A percentile compares a stretch with the other conserved stretches of the same genome.
phyloP scores from a whole-genome alignment of 2,888 invertebrate genomes.

The Orchesellides sinensis region DNA sequence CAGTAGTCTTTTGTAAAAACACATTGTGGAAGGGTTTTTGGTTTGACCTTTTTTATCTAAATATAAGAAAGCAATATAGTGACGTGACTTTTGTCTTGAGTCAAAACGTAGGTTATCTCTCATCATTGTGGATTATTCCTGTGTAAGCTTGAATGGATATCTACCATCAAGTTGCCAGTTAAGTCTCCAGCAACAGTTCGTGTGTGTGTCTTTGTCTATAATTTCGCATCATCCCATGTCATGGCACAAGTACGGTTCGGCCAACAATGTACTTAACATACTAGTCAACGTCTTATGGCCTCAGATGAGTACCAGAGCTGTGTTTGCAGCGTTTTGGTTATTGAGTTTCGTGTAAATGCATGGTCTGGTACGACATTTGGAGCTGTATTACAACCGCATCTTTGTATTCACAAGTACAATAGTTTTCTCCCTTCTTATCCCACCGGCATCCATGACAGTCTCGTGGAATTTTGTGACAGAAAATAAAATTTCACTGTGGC shows the following conservation, averaged over 20 bases:
- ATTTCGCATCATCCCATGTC: slow-evolving; percentile 9
- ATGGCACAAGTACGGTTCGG: slow-evolving; percentile 57
- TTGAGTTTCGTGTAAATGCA: slow-evolving; percentile 93
- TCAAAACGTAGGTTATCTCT: slow-evolving; percentile 1
- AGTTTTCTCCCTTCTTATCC: no score
- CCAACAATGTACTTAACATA: slow-evolving; percentile 37
- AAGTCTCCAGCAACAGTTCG: neutral
- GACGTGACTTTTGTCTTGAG: neutral
- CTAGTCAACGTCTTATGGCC: slow-evolving; percentile 70
- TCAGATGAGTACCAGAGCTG: slow-evolving; percentile 97
- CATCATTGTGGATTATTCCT: neutral
- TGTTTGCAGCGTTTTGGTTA: slow-evolving; percentile 88
- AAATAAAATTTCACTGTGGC: slow-evolving; percentile 9
- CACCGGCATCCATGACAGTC: neutral
- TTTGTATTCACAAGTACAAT: neutral
- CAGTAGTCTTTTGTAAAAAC: no score
- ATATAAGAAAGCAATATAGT: neutral
- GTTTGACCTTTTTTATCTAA: no score
- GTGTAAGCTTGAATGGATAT: no score
- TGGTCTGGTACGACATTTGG: slow-evolving; percentile 98
- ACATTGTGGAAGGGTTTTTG: no score
- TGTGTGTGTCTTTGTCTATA: neutral
- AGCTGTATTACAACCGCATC: slow-evolving; percentile 64
- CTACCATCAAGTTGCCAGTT: neutral
- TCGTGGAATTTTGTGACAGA: slow-evolving; percentile 9